Evolutionary conservation across 2,888 invertebrate genomes (phyloP).

Genomic region (Diabrotica balteata): DNA sequence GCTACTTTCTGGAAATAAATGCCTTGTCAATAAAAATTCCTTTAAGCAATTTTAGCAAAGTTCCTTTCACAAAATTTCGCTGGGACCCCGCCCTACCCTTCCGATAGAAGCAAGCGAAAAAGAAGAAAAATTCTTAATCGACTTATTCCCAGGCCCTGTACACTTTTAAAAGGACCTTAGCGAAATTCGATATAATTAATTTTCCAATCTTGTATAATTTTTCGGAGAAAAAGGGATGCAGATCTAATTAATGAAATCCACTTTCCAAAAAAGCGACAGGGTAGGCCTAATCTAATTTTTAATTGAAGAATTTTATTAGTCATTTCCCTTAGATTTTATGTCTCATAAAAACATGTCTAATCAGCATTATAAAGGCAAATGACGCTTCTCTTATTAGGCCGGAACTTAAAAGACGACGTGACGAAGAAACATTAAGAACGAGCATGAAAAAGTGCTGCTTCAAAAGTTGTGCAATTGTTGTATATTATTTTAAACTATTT

Average conservation of each 20-base stretch:
- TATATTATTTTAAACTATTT: no score
- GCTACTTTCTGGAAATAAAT: not conserved
- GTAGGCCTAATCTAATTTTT: not conserved
- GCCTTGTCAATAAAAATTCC: not conserved
- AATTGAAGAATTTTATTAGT: no score
- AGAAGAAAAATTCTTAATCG: constrained; percentile 2
- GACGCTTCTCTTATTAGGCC: no score
- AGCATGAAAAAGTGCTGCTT: no score
- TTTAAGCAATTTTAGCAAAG: not conserved
- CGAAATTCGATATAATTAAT: constrained; percentile 25
- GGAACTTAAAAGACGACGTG: no score
- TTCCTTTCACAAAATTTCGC: constrained; percentile 2
- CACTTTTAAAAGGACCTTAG: constrained; percentile 12
- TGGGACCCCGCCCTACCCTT: not conserved
- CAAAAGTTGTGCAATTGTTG: no score
- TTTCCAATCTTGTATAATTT: constrained; percentile 29
- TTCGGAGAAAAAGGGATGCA: constrained; percentile 17
- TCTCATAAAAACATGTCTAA: no score
- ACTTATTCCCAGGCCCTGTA: constrained; percentile 1
- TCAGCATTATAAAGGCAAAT: no score
- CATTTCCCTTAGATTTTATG: no score
- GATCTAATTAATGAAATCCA: constrained; percentile 28
- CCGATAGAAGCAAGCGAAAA: not conserved
- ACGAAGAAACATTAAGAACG: no score
- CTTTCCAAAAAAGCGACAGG: constrained; percentile 2